These are phyloP conservation scores for Verasper variegatus DNA, from an alignment of 2,113 vertebrate species.

Conservation along the genomic window DNA sequence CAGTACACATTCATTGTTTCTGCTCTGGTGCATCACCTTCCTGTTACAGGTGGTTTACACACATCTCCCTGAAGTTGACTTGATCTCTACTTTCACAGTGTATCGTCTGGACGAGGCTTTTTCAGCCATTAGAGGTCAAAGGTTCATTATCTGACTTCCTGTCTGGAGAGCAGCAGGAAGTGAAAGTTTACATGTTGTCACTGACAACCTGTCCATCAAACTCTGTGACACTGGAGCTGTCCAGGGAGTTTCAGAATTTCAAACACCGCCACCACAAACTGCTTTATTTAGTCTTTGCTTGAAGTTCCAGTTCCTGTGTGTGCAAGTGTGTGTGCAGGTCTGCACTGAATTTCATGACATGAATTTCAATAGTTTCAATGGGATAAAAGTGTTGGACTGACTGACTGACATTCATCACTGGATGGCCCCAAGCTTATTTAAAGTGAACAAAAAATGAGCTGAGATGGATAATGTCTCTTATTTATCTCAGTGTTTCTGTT, in stretches of 20 bases:
- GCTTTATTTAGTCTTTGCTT: conserved; percentile 62
- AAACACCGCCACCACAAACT: conserved; percentile 1
- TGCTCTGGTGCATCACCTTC: background rate
- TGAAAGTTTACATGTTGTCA: conserved; percentile 76
- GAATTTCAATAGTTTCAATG: background rate
- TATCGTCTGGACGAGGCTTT: conserved; percentile 40
- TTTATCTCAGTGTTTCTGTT: no score
- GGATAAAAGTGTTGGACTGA: background rate
- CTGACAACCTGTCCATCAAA: conserved; percentile 78
- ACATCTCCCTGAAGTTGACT: background rate
- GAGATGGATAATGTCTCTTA: no score
- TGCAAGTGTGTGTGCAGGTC: background rate
- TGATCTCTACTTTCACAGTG: background rate
- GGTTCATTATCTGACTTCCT: conserved; percentile 73
- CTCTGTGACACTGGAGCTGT: conserved; percentile 49
- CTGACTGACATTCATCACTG: no score
- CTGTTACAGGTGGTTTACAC: background rate
- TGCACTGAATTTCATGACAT: background rate
- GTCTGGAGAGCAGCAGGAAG: conserved; percentile 69
- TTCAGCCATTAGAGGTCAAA: conserved; percentile 64
- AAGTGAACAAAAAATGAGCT: no score
- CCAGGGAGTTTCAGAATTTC: conserved; percentile 71
- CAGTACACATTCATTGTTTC: background rate
- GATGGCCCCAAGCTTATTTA: no score
- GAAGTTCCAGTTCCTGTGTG: conserved; percentile 19